Percentiles rank a stretch among this genome's conserved stretches.
These are phyloP conservation scores for Dicycla oo DNA, from an alignment of 2,888 invertebrate genomes.

Conservation along the genomic window DNA sequence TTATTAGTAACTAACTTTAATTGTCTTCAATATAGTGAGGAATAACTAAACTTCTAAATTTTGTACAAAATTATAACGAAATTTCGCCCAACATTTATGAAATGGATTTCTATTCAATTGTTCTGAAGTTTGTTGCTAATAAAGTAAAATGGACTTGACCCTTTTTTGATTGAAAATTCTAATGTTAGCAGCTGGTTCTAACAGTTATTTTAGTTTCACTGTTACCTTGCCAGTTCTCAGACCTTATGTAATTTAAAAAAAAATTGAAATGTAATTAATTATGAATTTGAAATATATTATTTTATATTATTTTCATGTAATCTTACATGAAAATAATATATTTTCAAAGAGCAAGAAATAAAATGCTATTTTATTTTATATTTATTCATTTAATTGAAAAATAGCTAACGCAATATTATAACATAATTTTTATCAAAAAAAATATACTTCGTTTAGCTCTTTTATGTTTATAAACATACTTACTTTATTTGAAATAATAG, in stretches of 20 bases:
- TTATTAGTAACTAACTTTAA: slow-evolving; percentile 51
- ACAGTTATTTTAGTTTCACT: slow-evolving; percentile 43
- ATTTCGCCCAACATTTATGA: slow-evolving; percentile 14
- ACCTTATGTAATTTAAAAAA: too few species aligned
- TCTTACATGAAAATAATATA: too few species aligned
- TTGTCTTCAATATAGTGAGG: slow-evolving; percentile 29
- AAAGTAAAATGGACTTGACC: slow-evolving; percentile 43
- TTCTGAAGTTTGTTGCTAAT: slow-evolving; percentile 20
- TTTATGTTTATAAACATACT: not conserved
- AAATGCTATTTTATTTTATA: too few species aligned
- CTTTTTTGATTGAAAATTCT: slow-evolving; percentile 44
- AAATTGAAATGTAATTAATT: too few species aligned
- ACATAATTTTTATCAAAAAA: too few species aligned
- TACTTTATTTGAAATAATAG: not conserved
- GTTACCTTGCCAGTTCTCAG: slow-evolving; percentile 2
- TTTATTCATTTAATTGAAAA: too few species aligned
- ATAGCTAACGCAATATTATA: too few species aligned
- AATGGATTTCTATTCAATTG: slow-evolving; percentile 36
- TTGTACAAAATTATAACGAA: slow-evolving; percentile 18
- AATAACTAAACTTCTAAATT: slow-evolving; percentile 17
- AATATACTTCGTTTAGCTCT: too few species aligned
- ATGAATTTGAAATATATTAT: too few species aligned
- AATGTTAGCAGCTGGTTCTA: slow-evolving; percentile 49
- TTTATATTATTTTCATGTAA: too few species aligned
- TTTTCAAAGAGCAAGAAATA: too few species aligned